These are phyloP conservation scores for Argyra leucocephala DNA, from an alignment of 2,888 invertebrate species.

Conservation along the genomic window DNA sequence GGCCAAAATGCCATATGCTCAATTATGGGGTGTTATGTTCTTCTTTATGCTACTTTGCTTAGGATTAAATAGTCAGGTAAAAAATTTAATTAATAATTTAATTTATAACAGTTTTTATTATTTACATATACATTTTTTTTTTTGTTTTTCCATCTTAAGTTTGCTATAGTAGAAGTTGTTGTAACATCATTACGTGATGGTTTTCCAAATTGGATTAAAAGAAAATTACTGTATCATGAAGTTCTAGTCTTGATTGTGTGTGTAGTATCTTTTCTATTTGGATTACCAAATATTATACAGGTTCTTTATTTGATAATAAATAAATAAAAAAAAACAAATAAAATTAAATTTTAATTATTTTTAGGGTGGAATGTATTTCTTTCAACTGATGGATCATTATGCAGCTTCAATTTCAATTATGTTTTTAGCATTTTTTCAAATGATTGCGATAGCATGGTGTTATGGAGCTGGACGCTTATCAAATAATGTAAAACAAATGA, in stretches of 20 bases:
- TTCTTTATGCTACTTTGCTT: slow-evolving; percentile 85
- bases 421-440: slow-evolving; percentile 87
- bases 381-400: slow-evolving; percentile 86
- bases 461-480: slow-evolving; percentile 75
- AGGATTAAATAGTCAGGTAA: slow-evolving; percentile 78
- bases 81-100: slow-evolving; percentile 15
- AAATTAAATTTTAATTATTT: too few species aligned
- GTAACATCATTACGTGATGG: slow-evolving; percentile 90
- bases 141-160: too few species aligned
- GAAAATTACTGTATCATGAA: slow-evolving; percentile 74
- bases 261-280: slow-evolving; percentile 69
- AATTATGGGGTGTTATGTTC: slow-evolving; percentile 80
- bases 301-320: slow-evolving; percentile 39
- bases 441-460: slow-evolving; percentile 84
- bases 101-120: background rate
- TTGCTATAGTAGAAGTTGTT: slow-evolving; percentile 89
- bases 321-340: too few species aligned
- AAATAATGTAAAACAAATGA: slow-evolving; percentile 82
- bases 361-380: slow-evolving; percentile 81
- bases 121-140: too few species aligned
- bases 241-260: slow-evolving; percentile 75
- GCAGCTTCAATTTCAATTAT: slow-evolving; percentile 87
- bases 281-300: slow-evolving; percentile 79
- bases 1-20: slow-evolving; percentile 85
- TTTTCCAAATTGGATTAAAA: slow-evolving; percentile 78